These are phyloP conservation scores for Andrena dorsata DNA, from an alignment of 2,888 invertebrate species.

Conservation along the genomic window DNA sequence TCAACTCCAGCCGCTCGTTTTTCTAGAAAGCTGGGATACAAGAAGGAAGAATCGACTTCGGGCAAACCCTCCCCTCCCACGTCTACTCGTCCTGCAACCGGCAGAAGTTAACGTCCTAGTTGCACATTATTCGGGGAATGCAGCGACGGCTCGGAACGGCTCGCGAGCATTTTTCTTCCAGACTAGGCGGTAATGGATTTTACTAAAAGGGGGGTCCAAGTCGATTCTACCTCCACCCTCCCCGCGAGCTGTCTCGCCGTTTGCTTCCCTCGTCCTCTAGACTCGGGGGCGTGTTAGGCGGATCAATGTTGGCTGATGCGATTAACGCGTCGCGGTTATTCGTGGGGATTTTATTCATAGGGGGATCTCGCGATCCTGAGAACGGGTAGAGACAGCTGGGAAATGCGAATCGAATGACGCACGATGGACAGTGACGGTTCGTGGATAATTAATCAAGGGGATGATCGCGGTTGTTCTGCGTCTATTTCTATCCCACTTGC, in stretches of 20 bases:
- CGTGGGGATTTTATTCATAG: background rate
- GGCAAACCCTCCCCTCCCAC: too few species aligned
- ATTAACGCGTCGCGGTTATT: constrained; percentile 31
- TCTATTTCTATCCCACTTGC: constrained; percentile 5
- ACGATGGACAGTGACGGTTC: constrained; percentile 26
- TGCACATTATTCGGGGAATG: background rate
- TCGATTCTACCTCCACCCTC: background rate
- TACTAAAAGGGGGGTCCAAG: background rate
- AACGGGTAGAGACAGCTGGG: constrained; percentile 3
- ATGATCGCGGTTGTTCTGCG: background rate
- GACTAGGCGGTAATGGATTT: too few species aligned
- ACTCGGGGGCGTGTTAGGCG: background rate
- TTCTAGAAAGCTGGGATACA: too few species aligned
- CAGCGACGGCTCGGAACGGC: background rate
- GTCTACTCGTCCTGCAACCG: too few species aligned
- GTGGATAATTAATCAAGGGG: constrained; percentile 28
- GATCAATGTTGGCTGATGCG: constrained; percentile 14
- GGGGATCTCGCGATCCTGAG: constrained; percentile 2
- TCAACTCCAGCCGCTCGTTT: too few species aligned
- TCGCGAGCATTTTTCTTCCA: background rate
- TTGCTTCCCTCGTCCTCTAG: background rate
- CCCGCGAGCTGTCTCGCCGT: background rate
- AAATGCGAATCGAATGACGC: constrained; percentile 31
- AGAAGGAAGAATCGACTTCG: too few species aligned
- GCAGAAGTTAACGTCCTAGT: too few species aligned